Evolutionary conservation across 2,888 invertebrate genomes (phyloP).

Genomic region (Epinotia demarniana): DNA sequence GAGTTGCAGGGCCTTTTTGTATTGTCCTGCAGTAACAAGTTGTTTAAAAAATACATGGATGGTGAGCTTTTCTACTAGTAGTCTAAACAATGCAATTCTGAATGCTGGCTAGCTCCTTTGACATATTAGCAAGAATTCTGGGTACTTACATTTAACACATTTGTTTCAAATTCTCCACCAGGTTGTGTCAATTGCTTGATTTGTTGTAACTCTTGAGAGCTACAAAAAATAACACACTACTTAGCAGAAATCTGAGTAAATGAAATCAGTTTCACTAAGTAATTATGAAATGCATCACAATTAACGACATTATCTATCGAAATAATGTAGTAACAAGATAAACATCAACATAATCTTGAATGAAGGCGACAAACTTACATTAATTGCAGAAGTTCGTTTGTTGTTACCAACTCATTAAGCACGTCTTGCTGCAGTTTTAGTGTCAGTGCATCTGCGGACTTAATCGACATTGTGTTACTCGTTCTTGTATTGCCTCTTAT

Average conservation of each 20-base stretch:
- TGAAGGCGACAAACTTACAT: constrained; percentile 65
- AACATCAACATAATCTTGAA: neutral
- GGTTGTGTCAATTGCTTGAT: constrained; percentile 67
- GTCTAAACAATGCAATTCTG: neutral
- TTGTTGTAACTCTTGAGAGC: constrained; percentile 67
- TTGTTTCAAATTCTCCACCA: constrained; percentile 67
- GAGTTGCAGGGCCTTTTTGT: too few species aligned
- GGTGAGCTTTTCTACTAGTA: too few species aligned
- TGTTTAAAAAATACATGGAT: too few species aligned
- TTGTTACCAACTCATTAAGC: constrained; percentile 70
- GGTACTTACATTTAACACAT: constrained; percentile 64
- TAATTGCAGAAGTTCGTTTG: constrained; percentile 68
- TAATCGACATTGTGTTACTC: constrained; percentile 53
- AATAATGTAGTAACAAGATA: neutral
- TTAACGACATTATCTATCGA: too few species aligned
- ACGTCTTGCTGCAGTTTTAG: constrained; percentile 72
- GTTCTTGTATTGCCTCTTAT: neutral
- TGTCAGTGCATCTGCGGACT: constrained; percentile 52
- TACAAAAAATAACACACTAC: constrained; percentile 52
- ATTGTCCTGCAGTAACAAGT: too few species aligned
- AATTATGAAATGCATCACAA: neutral
- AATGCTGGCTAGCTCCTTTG: neutral
- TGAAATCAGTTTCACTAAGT: neutral
- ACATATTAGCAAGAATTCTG: neutral
- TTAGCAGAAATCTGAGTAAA: neutral